Conservation (phyloP, 37 sponge, comb jelly and placozoan genomes). For the Theonella swinhoei region DNA sequence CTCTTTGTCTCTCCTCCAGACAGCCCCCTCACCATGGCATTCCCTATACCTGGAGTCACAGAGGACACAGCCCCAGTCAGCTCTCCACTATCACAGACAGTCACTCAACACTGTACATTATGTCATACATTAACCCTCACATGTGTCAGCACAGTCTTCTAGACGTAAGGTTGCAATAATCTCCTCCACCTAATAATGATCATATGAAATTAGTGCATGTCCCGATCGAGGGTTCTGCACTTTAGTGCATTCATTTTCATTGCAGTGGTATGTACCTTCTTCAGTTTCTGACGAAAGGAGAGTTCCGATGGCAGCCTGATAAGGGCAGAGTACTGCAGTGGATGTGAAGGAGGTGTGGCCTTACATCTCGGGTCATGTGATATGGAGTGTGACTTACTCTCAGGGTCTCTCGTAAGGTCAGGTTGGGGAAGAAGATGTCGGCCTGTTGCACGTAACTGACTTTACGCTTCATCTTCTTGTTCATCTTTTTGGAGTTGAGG, state of each 20-base stretch:
- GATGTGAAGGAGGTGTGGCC: neutral
- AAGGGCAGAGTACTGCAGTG: constrained; percentile 69
- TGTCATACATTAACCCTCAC: too few species aligned
- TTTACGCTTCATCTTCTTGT: constrained; percentile 51
- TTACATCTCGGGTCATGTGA: neutral
- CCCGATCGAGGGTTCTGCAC: too few species aligned
- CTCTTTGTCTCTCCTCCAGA: constrained; percentile 93
- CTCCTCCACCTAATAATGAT: too few species aligned
- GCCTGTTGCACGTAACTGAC: constrained; percentile 86
- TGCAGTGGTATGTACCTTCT: too few species aligned
- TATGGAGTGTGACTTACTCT: constrained; percentile 24
- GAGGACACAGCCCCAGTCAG: neutral
- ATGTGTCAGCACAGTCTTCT: constrained; percentile 54
- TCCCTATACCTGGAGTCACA: constrained; percentile 78
- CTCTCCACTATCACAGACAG: neutral
- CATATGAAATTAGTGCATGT: too few species aligned
- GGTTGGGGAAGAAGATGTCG: constrained; percentile 85
- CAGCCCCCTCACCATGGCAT: constrained; percentile 55
- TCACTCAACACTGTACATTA: neutral
- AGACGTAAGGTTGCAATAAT: constrained; percentile 59
- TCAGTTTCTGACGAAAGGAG: constrained; percentile 45
- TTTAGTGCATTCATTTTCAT: too few species aligned
- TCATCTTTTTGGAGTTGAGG: constrained; percentile 50
- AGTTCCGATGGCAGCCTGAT: constrained; percentile 64
- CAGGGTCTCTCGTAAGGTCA: constrained; percentile 79